Evolutionary conservation across 92 coral and sea anemone species (phyloP).

Genomic region (Epizoanthus illoricatus): DNA sequence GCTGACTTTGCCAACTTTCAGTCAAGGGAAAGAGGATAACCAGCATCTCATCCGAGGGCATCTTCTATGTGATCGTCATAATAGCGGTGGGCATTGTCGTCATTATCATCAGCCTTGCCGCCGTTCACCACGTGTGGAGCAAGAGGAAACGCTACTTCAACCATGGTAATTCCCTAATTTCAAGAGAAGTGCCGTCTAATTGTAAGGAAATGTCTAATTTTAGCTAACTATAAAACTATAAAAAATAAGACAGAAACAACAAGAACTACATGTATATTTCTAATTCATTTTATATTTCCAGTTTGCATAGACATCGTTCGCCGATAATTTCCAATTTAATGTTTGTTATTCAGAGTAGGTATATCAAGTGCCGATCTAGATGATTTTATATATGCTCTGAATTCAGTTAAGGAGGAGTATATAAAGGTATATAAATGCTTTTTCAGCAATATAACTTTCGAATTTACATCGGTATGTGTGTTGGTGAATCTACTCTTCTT

Average conservation of each 20-base stretch:
- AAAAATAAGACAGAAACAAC: not conserved
- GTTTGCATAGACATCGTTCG: too few species aligned
- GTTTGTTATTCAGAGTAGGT: too few species aligned
- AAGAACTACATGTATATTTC: too few species aligned
- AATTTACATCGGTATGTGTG: too few species aligned
- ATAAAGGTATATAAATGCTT: too few species aligned
- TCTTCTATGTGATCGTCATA: conserved; percentile 6
- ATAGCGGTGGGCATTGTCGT: conserved; percentile 2
- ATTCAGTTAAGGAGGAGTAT: too few species aligned
- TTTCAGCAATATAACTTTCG: too few species aligned
- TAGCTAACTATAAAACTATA: not conserved
- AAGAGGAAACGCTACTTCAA: conserved; percentile 28
- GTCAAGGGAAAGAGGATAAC: not conserved
- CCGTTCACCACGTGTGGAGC: conserved; percentile 24
- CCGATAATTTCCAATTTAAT: too few species aligned
- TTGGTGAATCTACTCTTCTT: too few species aligned
- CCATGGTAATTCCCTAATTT: conserved; percentile 31
- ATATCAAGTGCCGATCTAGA: too few species aligned
- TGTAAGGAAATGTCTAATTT: conserved; percentile 34
- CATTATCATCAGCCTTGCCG: not conserved
- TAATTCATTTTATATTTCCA: too few species aligned
- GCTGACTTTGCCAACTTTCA: not conserved
- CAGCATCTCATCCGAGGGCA: conserved; percentile 1
- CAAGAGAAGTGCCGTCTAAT: conserved; percentile 33
- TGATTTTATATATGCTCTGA: too few species aligned